Conservation (phyloP, 2,113 vertebrate genomes). For the Typhlomys cinereus region DNA sequence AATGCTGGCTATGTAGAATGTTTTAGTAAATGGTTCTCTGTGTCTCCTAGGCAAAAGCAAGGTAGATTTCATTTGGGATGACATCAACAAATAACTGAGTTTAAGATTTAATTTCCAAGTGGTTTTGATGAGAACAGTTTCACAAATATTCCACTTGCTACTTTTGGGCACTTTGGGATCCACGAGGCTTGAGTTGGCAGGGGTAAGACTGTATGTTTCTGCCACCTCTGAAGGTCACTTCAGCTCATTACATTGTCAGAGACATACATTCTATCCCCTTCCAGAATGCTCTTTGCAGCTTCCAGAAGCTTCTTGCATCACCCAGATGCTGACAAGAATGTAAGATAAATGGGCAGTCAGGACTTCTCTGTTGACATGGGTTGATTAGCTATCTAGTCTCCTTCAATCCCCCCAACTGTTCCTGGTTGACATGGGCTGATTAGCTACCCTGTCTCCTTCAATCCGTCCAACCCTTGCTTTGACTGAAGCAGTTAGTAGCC, state of each 20-base stretch:
- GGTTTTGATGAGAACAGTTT: slow-evolving; percentile 32
- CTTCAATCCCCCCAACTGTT: too few relatives aligned
- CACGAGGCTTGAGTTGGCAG: neutral
- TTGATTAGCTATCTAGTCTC: accelerated
- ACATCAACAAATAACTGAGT: neutral
- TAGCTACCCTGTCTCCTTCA: too few relatives aligned
- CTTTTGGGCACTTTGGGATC: neutral
- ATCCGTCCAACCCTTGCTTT: too few relatives aligned
- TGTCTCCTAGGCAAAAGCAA: slow-evolving; percentile 2
- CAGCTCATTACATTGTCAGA: neutral
- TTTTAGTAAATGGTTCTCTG: neutral
- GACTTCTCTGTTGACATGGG: accelerated
- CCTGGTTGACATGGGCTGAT: accelerated
- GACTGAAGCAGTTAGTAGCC: accelerated
- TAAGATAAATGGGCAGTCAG: too few relatives aligned
- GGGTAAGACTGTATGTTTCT: neutral
- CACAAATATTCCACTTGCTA: neutral
- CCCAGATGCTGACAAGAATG: accelerated
- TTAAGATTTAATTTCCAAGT: slow-evolving; percentile 50
- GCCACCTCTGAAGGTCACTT: neutral
- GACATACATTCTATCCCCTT: too few relatives aligned
- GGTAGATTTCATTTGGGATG: slow-evolving; percentile 41
- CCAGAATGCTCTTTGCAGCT: too few relatives aligned
- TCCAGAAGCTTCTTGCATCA: accelerated
- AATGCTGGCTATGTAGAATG: neutral